Evolutionary conservation across 2,888 invertebrate species (phyloP).

Genomic region (Polylopha cassiicola): DNA sequence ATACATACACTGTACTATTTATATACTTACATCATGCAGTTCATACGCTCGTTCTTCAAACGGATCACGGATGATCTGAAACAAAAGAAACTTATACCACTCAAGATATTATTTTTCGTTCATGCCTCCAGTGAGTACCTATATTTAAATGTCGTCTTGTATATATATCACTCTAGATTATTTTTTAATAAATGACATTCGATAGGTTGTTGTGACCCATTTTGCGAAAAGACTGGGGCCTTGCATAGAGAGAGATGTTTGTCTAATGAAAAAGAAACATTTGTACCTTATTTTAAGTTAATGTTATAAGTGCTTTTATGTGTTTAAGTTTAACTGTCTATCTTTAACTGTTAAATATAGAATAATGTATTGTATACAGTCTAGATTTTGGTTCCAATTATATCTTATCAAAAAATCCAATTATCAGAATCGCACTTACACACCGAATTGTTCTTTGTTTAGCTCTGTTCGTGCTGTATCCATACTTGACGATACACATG

Average conservation of each 20-base stretch:
- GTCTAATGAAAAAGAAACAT: too few relatives aligned
- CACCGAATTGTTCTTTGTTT: constrained; percentile 24
- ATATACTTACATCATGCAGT: constrained; percentile 66
- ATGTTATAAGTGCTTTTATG: too few relatives aligned
- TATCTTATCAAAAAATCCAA: too few relatives aligned
- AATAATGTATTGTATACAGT: too few relatives aligned
- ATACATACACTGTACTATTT: too few relatives aligned
- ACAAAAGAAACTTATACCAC: constrained; percentile 83
- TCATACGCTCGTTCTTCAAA: constrained; percentile 79
- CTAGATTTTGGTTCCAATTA: too few relatives aligned
- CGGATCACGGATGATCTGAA: constrained; percentile 83
- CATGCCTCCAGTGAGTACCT: constrained; percentile 85
- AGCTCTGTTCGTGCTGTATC: constrained; percentile 87
- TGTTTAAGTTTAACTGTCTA: too few relatives aligned
- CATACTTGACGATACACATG: constrained; percentile 88
- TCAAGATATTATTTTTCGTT: constrained; percentile 86
- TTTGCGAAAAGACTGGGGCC: too few relatives aligned
- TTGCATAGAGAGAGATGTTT: too few relatives aligned
- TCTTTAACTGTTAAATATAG: too few relatives aligned
- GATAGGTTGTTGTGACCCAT: too few relatives aligned
- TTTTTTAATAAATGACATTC: background rate
- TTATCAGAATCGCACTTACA: background rate
- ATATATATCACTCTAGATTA: background rate
- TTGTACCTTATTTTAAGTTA: too few relatives aligned
- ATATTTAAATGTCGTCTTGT: constrained; percentile 3